Conservation (phyloP, 2,113 vertebrate species). For the Genyomyrus donnyi region DNA sequence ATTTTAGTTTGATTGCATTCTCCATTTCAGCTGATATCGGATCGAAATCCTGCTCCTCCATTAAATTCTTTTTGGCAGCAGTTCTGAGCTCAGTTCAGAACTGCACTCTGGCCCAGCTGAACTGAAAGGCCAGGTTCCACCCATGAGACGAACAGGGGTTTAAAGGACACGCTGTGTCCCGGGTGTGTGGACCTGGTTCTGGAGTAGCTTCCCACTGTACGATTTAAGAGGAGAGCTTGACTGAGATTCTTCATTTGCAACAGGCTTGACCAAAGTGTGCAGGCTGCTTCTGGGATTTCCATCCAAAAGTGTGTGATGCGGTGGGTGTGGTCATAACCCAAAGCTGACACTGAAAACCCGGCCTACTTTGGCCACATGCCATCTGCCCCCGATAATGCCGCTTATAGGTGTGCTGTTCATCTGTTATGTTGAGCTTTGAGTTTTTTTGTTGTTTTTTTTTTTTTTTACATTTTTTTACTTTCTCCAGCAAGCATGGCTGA, state of each 20-base stretch:
- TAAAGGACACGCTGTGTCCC: not conserved
- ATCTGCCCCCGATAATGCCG: not conserved
- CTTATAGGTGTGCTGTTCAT: not conserved
- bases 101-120: not conserved
- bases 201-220: not conserved
- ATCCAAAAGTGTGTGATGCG: not conserved
- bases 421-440: not conserved
- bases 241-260: conserved; percentile 31
- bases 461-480: not conserved
- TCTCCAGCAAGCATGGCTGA: not conserved
- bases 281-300: conserved; percentile 20
- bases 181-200: not conserved
- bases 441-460: not conserved
- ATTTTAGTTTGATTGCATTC: not conserved
- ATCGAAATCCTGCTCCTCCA: not conserved
- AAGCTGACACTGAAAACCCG: not conserved
- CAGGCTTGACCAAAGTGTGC: conserved; percentile 46
- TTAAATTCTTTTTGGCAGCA: not conserved
- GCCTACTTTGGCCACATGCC: not conserved
- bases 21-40: not conserved
- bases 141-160: not conserved
- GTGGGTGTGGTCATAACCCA: not conserved
- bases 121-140: not conserved
- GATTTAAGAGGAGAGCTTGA: conserved; percentile 9
- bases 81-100: not conserved